Conservation (phyloP, 2,113 vertebrate genomes). For the Calonectris borealis region DNA sequence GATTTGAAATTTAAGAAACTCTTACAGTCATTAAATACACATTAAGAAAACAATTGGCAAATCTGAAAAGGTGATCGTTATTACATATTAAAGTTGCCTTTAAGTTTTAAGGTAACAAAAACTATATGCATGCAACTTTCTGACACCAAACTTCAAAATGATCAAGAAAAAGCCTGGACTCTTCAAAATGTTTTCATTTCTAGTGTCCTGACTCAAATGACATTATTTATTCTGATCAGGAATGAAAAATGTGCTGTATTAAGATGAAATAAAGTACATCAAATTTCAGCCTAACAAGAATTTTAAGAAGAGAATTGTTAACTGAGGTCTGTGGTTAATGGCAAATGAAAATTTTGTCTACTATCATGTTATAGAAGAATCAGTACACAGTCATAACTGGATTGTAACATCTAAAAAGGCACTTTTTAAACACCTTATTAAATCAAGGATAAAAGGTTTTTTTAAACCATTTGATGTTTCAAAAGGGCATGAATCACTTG, state of each 20-base stretch:
- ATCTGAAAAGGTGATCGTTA: neutral
- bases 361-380: neutral
- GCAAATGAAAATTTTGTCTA: neutral
- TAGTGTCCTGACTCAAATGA: neutral
- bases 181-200: neutral
- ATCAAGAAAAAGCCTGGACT: neutral
- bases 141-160: neutral
- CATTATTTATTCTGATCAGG: neutral
- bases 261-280: neutral
- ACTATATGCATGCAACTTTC: neutral
- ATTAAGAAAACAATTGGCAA: neutral
- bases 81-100: neutral
- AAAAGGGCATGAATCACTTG: neutral
- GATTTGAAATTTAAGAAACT: constrained; percentile 22
- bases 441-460: constrained; percentile 1
- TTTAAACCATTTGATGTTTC: neutral
- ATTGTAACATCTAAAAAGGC: constrained; percentile 7
- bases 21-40: neutral
- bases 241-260: neutral
- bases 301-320: neutral
- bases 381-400: neutral
- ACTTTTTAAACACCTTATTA: constrained; percentile 37
- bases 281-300: neutral
- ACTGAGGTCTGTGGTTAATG: neutral
- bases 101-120: neutral